Evolutionary conservation across 2,888 invertebrate species (phyloP).

Genomic region (Pandemis corylana): DNA sequence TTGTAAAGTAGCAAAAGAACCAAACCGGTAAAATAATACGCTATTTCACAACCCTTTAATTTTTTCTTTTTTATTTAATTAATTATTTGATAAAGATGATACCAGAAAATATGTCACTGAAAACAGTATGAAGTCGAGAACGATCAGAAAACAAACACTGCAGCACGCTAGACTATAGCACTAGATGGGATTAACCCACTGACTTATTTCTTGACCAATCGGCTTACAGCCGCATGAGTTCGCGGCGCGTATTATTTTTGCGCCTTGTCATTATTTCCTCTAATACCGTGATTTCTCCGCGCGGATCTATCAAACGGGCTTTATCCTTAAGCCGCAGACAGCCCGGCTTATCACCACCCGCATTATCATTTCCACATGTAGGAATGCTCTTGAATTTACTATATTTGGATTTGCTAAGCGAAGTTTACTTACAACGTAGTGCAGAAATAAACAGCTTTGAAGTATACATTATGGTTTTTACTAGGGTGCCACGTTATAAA

Average conservation of each 20-base stretch:
- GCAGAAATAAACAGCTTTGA: no score
- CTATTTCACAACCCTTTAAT: no score
- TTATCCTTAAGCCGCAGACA: constrained; percentile 28
- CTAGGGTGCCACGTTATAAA: no score
- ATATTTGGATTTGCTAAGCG: not conserved
- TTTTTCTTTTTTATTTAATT: no score
- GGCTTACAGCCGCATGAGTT: not conserved
- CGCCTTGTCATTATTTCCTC: constrained; percentile 27
- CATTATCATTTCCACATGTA: constrained; percentile 25
- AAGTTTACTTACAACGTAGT: not conserved
- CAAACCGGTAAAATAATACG: no score
- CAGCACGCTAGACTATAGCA: not conserved
- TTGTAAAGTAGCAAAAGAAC: no score
- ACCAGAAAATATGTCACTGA: not conserved
- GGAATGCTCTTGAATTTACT: not conserved
- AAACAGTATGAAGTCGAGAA: not conserved
- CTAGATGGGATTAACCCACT: not conserved
- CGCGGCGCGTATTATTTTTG: constrained; percentile 22
- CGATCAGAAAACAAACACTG: not conserved
- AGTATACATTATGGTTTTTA: no score
- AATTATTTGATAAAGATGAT: not conserved
- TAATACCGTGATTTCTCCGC: constrained; percentile 29
- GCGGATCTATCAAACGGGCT: constrained; percentile 34
- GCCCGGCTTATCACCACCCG: constrained; percentile 30
- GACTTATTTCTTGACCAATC: not conserved